Percentiles rank a stretch among this genome's conserved stretches.
phyloP scores from a whole-genome alignment of 2,888 invertebrate genomes.

The Diplolepis rosae region DNA sequence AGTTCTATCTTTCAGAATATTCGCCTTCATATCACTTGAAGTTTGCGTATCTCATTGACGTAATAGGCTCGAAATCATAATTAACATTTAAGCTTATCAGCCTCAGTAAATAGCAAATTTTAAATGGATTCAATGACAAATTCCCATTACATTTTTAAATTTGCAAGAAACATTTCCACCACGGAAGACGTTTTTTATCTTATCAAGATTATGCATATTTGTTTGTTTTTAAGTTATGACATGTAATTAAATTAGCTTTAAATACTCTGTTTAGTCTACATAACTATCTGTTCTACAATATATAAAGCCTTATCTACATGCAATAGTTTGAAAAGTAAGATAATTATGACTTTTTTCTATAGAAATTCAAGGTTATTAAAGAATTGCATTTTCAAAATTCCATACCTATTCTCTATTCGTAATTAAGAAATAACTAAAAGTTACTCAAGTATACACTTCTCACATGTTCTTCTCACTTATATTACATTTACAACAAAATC shows the following conservation, averaged over 20 bases:
- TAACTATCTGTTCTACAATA: background rate
- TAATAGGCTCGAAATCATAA: background rate
- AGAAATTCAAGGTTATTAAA: no score
- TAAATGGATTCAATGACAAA: slow-evolving; percentile 13
- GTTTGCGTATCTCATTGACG: background rate
- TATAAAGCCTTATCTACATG: slow-evolving; percentile 19
- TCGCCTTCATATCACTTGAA: slow-evolving; percentile 1
- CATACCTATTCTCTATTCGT: no score
- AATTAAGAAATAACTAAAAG: background rate
- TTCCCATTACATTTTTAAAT: background rate
- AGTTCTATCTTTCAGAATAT: background rate
- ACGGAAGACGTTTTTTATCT: background rate
- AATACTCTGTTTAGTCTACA: background rate
- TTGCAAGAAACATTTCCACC: background rate
- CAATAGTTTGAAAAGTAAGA: background rate
- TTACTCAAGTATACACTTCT: background rate
- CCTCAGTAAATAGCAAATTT: background rate
- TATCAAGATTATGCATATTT: slow-evolving; percentile 3
- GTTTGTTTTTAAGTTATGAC: background rate
- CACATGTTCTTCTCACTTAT: background rate
- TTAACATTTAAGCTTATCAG: background rate
- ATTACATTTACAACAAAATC: background rate
- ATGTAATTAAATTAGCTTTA: slow-evolving; percentile 2
- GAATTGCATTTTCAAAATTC: background rate
- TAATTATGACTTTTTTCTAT: no score